Evolutionary conservation across 1,140 invertebrate species (phyloP), one percentile per base, ranked within the genome.

Genomic region (Bombus confusus): DNA sequence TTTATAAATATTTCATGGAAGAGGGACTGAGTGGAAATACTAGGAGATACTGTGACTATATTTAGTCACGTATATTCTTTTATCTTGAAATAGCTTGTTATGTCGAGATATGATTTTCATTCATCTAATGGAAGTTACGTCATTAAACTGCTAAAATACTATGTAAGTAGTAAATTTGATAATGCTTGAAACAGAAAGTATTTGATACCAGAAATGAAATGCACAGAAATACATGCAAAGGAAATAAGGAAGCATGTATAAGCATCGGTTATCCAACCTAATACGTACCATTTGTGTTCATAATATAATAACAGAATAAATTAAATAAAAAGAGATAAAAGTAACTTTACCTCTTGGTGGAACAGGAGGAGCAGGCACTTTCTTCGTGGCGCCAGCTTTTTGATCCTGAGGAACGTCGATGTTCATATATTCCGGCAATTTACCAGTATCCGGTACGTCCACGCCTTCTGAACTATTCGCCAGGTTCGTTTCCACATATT

Each of bases 341-440:
- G 6, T 31, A 39, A 9, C 86, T 79, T 91, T 88, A 92, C 88
- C 91, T 88, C 93, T 86, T 34, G 93, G 94, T 37, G 94, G 94
- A 39, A 94, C 92, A 9, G 94, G 94, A 9, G 94, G 94, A 4
- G 91, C 94, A 25, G 92, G 91, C 59, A 85, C 62, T 80, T 93
- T 93, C 75, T 94, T 93, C 66, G 88, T 80, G n/a, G 83, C 86
- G 8, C 91, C 92, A 41, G 91, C 80, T 64, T 85, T 88, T 41
- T 87, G 85, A 39, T 86, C 91, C 34, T 93, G 84, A 34, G 87
- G 84, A 10, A 90, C 57, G 4, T 81, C 80, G 37, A 95, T 82
- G 83, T 95, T 95, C 91, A 94, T 93, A 39, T 95, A 95, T 52
- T 95, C 93, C 10, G 93, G 92, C 34, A 93, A 66, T 78, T 77